Conservation (phyloP, 2,113 vertebrate genomes). For the Syrmaticus mikado region DNA sequence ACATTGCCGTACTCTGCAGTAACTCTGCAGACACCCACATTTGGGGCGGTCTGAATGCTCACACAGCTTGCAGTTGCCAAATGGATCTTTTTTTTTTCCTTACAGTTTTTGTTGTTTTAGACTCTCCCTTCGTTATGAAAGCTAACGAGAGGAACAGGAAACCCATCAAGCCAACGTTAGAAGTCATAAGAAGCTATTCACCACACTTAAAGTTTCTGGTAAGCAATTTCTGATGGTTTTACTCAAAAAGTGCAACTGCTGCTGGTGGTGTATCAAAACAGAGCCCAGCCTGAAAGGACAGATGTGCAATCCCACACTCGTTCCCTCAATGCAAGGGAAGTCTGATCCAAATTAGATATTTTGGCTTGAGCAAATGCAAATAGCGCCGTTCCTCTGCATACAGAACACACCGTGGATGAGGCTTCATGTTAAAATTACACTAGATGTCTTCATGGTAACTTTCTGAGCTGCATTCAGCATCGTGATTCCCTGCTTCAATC, state of each 20-base stretch:
- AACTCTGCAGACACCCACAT: constrained; percentile 6
- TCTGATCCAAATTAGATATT: not conserved
- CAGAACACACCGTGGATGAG: not conserved
- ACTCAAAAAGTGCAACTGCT: constrained; percentile 25
- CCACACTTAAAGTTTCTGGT: constrained; percentile 17
- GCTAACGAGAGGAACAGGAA: constrained; percentile 51
- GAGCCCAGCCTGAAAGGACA: constrained; percentile 39
- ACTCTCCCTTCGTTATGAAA: constrained; percentile 48
- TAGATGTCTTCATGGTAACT: not conserved
- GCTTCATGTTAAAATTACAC: not conserved
- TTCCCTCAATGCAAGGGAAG: not conserved
- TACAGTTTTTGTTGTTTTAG: constrained; percentile 2
- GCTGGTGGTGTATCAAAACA: constrained; percentile 28
- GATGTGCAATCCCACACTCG: constrained; percentile 13
- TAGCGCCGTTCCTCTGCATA: not conserved
- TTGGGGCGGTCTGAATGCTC: constrained; percentile 28
- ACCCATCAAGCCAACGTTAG: constrained; percentile 48
- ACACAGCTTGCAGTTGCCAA: constrained; percentile 39
- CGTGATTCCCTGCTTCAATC: not conserved
- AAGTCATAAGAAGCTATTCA: constrained; percentile 51
- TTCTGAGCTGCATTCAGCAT: not conserved
- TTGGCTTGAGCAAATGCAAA: not conserved
- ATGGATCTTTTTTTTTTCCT: not conserved
- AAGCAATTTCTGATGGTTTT: constrained; percentile 52
- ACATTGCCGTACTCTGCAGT: constrained; percentile 1